phyloP scores from a whole-genome alignment of 2,888 invertebrate species.

The Eilema depressum region DNA sequence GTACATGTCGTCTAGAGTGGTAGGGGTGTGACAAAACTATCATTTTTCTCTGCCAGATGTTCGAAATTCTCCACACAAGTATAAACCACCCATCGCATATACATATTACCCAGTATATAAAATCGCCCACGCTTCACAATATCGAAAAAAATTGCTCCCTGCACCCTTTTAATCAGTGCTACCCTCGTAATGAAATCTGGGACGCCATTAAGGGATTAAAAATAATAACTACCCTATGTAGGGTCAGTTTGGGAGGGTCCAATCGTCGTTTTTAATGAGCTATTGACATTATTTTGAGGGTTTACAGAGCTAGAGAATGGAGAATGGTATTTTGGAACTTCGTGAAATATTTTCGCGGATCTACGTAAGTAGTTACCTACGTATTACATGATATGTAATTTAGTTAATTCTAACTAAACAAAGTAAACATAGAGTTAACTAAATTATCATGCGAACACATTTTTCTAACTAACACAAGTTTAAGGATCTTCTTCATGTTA shows the following conservation, averaged over 20 bases:
- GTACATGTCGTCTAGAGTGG: not conserved
- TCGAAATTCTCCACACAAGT: not conserved
- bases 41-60: conserved; percentile 11
- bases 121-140: conserved; percentile 48
- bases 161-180: conserved; percentile 81
- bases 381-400: too few species aligned
- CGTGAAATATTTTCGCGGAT: too few species aligned
- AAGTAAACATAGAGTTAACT: too few species aligned
- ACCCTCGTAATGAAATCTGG: conserved; percentile 85
- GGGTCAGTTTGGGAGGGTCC: conserved; percentile 70
- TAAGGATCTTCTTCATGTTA: too few species aligned
- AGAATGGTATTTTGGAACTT: not conserved
- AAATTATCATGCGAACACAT: too few species aligned
- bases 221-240: conserved; percentile 80
- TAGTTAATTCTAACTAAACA: too few species aligned
- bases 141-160: conserved; percentile 64
- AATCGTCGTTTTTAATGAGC: conserved; percentile 70
- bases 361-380: too few species aligned
- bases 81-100: not conserved
- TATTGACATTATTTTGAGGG: conserved; percentile 64
- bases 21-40: conserved; percentile 1
- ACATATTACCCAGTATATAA: conserved; percentile 20
- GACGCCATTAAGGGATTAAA: conserved; percentile 86
- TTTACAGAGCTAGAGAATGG: not conserved
- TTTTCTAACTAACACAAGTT: too few species aligned